These are phyloP conservation scores for Spongilla lacustris DNA, from an alignment of 37 sponge, comb jelly and placozoan species.

Conservation along the genomic window DNA sequence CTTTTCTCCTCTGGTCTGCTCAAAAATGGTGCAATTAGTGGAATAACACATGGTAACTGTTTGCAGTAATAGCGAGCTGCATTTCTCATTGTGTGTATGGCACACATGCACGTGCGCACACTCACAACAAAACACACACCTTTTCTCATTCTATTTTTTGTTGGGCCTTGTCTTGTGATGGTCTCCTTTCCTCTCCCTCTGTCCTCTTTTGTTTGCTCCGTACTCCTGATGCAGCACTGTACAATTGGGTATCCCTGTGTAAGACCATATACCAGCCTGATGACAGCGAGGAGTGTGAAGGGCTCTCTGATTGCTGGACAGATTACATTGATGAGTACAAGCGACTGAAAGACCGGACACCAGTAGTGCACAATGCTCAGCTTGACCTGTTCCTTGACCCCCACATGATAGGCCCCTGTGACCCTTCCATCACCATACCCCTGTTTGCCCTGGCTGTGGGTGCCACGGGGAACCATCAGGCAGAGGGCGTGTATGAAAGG, in stretches of 20 bases:
- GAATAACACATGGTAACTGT: too few species aligned
- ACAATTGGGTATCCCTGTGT: slow-evolving; percentile 51
- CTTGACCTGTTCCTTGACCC: neutral
- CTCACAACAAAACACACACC: too few species aligned
- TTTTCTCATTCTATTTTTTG: too few species aligned
- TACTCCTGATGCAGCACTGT: slow-evolving; percentile 6
- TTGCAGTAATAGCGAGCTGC: too few species aligned
- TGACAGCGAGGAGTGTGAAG: neutral
- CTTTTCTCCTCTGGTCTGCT: slow-evolving; percentile 43
- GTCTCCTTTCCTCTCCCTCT: too few species aligned
- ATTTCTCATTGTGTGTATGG: too few species aligned
- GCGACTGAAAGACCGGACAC: neutral
- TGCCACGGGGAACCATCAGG: slow-evolving; percentile 17
- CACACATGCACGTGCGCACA: too few species aligned
- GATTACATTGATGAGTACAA: slow-evolving; percentile 10
- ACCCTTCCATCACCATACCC: neutral
- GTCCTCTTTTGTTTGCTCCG: too few species aligned
- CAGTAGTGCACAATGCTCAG: too few species aligned
- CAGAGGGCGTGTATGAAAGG: slow-evolving; percentile 32
- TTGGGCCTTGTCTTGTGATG: too few species aligned
- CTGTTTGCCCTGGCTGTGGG: slow-evolving; percentile 56
- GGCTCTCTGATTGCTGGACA: slow-evolving; percentile 2
- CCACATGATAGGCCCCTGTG: neutral
- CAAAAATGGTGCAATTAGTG: slow-evolving; percentile 33
- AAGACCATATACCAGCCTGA: neutral